Percentiles rank a stretch among this genome's conserved stretches.
phyloP scores from a whole-genome alignment of 92 coral and sea anemone genomes.

The Zoanthus sansibaricus region DNA sequence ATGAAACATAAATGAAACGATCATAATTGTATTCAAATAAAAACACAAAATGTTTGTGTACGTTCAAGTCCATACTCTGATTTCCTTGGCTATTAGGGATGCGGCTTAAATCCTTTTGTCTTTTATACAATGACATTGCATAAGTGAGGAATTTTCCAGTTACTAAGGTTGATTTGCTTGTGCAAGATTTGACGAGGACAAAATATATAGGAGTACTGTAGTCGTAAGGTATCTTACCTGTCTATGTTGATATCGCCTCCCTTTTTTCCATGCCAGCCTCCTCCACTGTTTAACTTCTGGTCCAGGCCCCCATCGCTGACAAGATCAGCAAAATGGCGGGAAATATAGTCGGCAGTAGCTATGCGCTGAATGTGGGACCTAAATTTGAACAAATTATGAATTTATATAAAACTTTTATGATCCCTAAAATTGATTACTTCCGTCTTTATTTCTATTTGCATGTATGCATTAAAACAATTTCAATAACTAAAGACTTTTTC shows the following conservation, averaged over 20 bases:
- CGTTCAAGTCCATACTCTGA: no score
- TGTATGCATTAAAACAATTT: no score
- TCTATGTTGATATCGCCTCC: conserved; percentile 71
- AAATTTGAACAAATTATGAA: background rate
- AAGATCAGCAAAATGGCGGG: conserved; percentile 55
- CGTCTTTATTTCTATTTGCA: no score
- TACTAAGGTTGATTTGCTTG: no score
- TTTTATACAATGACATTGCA: no score
- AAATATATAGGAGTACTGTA: no score
- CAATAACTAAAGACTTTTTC: no score
- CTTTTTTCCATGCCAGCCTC: conserved; percentile 78
- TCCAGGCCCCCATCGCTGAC: conserved; percentile 65
- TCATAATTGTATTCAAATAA: background rate
- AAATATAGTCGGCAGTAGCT: conserved; percentile 70
- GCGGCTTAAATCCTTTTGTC: no score
- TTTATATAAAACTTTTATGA: background rate
- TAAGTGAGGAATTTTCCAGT: background rate
- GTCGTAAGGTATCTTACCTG: conserved; percentile 27
- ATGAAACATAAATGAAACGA: background rate
- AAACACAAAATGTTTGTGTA: background rate
- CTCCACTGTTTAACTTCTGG: conserved; percentile 54
- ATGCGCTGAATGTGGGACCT: conserved; percentile 65
- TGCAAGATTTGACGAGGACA: no score
- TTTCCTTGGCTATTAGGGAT: no score
- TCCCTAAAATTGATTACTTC: background rate